These are phyloP conservation scores for Sebastiscus albofasciatus DNA, from an alignment of 2,797 vertebrate genomes.

Conservation along the genomic window DNA sequence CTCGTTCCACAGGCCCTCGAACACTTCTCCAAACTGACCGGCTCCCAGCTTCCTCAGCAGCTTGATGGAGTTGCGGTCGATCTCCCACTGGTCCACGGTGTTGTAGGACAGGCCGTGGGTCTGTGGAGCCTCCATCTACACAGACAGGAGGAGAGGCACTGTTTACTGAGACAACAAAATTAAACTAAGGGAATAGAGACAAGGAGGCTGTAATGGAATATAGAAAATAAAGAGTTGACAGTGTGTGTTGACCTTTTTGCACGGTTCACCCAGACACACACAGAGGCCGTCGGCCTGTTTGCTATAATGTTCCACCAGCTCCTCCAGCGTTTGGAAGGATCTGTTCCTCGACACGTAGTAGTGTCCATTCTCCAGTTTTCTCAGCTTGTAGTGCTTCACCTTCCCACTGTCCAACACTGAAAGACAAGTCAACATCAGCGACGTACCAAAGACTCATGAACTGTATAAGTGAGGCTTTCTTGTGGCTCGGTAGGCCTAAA, in stretches of 20 bases:
- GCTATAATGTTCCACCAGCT: conserved; percentile 88
- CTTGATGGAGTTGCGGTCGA: conserved; percentile 87
- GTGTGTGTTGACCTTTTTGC: conserved; percentile 86
- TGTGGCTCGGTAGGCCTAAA: background rate
- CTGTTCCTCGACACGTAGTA: conserved; percentile 83
- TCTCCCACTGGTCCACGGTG: conserved; percentile 96
- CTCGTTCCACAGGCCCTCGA: conserved; percentile 92
- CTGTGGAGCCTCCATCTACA: conserved; percentile 80
- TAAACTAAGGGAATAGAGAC: background rate
- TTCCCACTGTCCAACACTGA: conserved; percentile 85
- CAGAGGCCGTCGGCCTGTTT: conserved; percentile 87
- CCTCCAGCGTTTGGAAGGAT: conserved; percentile 83
- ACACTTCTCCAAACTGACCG: conserved; percentile 96
- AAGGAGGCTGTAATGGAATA: background rate
- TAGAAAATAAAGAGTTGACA: background rate
- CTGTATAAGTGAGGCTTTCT: background rate
- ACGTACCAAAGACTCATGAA: background rate
- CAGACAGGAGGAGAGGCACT: background rate
- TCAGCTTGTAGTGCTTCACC: conserved; percentile 95
- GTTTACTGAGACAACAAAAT: background rate
- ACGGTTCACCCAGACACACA: conserved; percentile 84
- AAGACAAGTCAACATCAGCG: conserved; percentile 45
- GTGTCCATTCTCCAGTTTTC: conserved; percentile 75
- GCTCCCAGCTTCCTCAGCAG: conserved; percentile 88
- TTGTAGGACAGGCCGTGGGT: conserved; percentile 91